phyloP scores from a whole-genome alignment of 2,113 vertebrate genomes.

The Epinephelus lanceolatus region DNA sequence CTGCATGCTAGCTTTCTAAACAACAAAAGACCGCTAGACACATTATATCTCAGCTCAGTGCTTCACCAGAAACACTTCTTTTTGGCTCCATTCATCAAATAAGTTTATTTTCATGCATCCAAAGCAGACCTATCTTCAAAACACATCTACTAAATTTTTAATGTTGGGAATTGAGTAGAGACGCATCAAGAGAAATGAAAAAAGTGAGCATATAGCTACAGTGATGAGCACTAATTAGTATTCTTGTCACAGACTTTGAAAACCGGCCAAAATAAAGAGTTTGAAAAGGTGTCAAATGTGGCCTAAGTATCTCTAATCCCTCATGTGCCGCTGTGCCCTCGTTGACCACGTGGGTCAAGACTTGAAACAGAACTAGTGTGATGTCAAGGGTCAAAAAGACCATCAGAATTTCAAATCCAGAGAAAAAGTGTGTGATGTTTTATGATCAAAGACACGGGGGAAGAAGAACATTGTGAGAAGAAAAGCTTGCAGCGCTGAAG shows the following conservation, averaged over 20 bases:
- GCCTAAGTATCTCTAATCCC: conserved; percentile 30
- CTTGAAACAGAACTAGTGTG: conserved; percentile 22
- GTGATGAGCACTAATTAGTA: conserved; percentile 8
- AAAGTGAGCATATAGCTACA: background rate
- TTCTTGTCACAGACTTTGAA: conserved; percentile 11
- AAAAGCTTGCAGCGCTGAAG: conserved; percentile 10
- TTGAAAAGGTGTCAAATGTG: conserved; percentile 35
- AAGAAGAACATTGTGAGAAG: background rate
- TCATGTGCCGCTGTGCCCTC: background rate
- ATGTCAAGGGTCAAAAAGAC: conserved; percentile 27
- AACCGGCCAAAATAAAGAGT: conserved; percentile 5
- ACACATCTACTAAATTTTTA: background rate
- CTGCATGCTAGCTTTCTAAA: background rate
- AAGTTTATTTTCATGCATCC: background rate
- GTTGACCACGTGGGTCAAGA: conserved; percentile 24
- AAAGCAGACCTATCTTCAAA: background rate
- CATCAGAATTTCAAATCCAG: conserved; percentile 39
- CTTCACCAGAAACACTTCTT: background rate
- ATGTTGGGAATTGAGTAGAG: background rate
- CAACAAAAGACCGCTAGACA: background rate
- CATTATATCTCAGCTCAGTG: background rate
- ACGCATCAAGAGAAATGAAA: background rate
- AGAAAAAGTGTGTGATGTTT: conserved; percentile 26
- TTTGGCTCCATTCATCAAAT: background rate
- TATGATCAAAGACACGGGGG: conserved; percentile 25